Percentiles rank a stretch among this genome's conserved stretches.
These are phyloP conservation scores for Limnephilus rhombicus DNA, from an alignment of 2,888 invertebrate species.

Conservation along the genomic window DNA sequence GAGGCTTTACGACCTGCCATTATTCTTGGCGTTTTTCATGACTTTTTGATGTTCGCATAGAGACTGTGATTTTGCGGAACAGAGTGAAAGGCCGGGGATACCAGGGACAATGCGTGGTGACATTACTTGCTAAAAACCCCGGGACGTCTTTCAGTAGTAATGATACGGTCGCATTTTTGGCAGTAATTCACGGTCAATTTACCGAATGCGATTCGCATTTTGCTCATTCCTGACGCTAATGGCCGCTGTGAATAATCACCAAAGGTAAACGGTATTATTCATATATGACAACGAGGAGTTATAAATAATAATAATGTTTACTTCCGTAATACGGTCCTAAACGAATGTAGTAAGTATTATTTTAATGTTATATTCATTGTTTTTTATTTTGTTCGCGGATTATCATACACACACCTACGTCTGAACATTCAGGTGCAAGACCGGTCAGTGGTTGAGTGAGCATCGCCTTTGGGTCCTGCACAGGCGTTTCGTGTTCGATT, in stretches of 20 bases:
- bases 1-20: not conserved
- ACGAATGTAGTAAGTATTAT: not conserved
- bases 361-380: not conserved
- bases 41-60: constrained; percentile 13
- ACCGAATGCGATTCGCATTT: constrained; percentile 16
- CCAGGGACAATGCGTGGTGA: constrained; percentile 35
- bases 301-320: constrained; percentile 12
- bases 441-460: too few species aligned
- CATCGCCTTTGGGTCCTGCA: too few species aligned
- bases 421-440: not conserved
- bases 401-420: not conserved
- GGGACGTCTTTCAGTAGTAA: constrained; percentile 35
- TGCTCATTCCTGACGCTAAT: constrained; percentile 29
- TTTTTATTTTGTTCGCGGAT: not conserved
- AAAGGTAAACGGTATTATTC: not conserved
- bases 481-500: too few species aligned
- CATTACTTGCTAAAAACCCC: constrained; percentile 40
- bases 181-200: constrained; percentile 41
- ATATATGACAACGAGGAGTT: not conserved
- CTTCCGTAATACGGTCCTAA: not conserved
- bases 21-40: constrained; percentile 23
- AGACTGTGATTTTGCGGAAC: not conserved
- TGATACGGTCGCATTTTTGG: constrained; percentile 11
- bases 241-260: constrained; percentile 24
- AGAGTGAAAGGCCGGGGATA: constrained; percentile 2